Percentiles rank a stretch among this genome's conserved stretches.
phyloP scores from a whole-genome alignment of 1,140 invertebrate genomes.

The Coenobita brevimanus region DNA sequence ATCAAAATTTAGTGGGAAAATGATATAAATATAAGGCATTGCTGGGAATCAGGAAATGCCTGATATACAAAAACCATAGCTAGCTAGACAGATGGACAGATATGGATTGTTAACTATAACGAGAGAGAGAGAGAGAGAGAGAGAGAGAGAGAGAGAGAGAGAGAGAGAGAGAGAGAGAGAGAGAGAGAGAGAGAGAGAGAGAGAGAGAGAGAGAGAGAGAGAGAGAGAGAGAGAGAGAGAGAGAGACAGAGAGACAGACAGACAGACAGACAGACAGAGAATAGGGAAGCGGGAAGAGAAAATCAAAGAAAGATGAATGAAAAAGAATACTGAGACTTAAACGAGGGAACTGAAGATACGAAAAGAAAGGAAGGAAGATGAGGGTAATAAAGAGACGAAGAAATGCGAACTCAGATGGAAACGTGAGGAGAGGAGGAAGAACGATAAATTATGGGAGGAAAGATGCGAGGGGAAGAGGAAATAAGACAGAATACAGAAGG shows the following conservation, averaged over 20 bases:
- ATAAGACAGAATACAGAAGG: not conserved
- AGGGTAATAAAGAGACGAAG: not conserved
- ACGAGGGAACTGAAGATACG: not conserved
- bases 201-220: not conserved
- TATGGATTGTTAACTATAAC: no score
- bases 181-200: not conserved
- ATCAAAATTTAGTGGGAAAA: no score
- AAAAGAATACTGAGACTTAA: not conserved
- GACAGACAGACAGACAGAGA: not conserved
- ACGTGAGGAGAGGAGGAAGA: not conserved
- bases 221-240: not conserved
- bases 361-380: not conserved
- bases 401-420: no score
- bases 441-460: not conserved
- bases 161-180: not conserved
- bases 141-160: constrained; percentile 22
- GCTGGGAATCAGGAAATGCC: no score
- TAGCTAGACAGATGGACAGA: no score
- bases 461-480: not conserved
- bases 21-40: no score
- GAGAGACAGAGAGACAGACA: not conserved
- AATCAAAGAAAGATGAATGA: not conserved
- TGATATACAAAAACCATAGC: no score
- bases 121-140: no score
- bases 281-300: not conserved